Evolutionary conservation across 1,140 invertebrate genomes (phyloP).

Genomic region (Drosophila ananassae): DNA sequence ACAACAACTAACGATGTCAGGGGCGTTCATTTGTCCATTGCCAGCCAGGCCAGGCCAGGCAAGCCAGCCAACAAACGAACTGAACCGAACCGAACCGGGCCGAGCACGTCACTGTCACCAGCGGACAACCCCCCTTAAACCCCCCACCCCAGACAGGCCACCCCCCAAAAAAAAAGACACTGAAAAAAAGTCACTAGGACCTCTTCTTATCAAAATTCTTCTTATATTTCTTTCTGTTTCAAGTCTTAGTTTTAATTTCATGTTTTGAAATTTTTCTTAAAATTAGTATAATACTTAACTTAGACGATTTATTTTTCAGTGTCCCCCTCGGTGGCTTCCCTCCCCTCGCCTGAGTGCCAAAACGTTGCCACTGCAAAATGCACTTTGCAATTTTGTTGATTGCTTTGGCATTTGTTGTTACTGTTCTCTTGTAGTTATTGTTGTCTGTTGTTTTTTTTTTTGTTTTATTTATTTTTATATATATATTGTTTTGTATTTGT

Average conservation of each 20-base stretch:
- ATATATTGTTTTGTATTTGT: constrained; percentile 30
- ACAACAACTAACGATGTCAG: constrained; percentile 76
- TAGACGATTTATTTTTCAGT: neutral
- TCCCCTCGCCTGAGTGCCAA: constrained; percentile 54
- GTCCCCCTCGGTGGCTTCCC: neutral
- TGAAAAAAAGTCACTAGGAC: neutral
- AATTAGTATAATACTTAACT: no score
- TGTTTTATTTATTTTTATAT: constrained; percentile 37
- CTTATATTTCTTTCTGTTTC: no score
- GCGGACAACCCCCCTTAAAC: constrained; percentile 26
- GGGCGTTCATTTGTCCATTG: constrained; percentile 81
- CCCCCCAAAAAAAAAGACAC: constrained; percentile 5
- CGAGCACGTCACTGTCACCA: constrained; percentile 78
- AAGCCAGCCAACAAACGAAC: no score
- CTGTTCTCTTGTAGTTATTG: constrained; percentile 17
- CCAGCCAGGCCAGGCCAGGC: constrained; percentile 65
- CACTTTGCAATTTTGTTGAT: constrained; percentile 82
- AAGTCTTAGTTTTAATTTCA: no score
- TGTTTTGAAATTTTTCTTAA: no score
- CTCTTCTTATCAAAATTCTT: no score
- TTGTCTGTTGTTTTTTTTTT: constrained; percentile 29
- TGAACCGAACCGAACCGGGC: constrained; percentile 69
- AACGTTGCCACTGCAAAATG: constrained; percentile 78
- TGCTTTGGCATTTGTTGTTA: constrained; percentile 79
- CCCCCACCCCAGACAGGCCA: constrained; percentile 1